Conservation (phyloP, 2,888 invertebrate species). For the Phymatocera aterrima region DNA sequence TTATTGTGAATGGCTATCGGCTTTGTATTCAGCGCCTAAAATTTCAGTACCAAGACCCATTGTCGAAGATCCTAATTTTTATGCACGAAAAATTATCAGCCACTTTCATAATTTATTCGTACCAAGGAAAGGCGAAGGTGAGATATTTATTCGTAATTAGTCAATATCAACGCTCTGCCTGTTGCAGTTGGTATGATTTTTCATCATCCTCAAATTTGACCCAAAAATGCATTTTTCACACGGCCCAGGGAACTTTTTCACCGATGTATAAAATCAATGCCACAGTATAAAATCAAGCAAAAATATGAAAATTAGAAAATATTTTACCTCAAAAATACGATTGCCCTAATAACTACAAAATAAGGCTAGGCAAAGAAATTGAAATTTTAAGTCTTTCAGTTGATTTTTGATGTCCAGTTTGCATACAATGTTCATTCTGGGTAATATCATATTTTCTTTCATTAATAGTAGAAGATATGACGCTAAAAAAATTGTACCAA, state of each 20-base stretch:
- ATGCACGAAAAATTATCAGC: constrained; percentile 91
- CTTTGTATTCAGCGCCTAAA: constrained; percentile 89
- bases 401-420: too few species aligned
- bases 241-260: too few species aligned
- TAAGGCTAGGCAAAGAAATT: too few species aligned
- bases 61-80: constrained; percentile 91
- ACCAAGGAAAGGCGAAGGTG: constrained; percentile 95
- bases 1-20: constrained; percentile 97
- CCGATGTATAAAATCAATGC: too few species aligned
- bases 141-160: constrained; percentile 62
- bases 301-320: too few species aligned
- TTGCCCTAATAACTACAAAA: too few species aligned
- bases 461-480: not conserved
- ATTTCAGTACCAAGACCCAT: constrained; percentile 93
- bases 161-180: constrained; percentile 38
- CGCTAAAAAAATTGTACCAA: constrained; percentile 4
- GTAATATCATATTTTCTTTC: not conserved
- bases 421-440: not conserved
- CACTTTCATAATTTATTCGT: constrained; percentile 97
- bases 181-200: constrained; percentile 25
- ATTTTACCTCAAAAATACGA: too few species aligned
- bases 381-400: too few species aligned
- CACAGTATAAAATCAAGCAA: too few species aligned
- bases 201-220: too few species aligned
- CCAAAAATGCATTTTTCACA: too few species aligned